These are phyloP conservation scores for Stratiomys singularior DNA, from an alignment of 2,888 invertebrate genomes.

Conservation along the genomic window DNA sequence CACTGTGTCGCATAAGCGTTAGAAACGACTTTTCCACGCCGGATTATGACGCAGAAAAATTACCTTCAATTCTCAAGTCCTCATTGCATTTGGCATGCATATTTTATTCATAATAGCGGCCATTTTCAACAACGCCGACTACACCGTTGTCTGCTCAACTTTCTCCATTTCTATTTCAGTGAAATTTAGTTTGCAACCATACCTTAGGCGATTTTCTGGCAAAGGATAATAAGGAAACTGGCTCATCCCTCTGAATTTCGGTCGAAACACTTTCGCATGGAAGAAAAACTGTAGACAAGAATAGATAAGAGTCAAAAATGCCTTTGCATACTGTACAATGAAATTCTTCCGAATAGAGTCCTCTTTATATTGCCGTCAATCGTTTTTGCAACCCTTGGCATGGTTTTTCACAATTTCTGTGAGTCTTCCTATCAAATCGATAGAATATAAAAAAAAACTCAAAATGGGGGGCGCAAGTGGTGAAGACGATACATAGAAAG, in stretches of 20 bases:
- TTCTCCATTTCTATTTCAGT: not conserved
- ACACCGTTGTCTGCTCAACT: not conserved
- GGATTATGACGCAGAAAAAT: conserved; percentile 24
- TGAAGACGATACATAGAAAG: conserved; percentile 15
- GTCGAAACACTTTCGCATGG: not conserved
- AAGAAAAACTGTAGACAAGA: conserved; percentile 34
- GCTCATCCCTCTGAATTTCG: not conserved
- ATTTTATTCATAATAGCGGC: conserved; percentile 36
- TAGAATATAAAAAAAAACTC: not conserved
- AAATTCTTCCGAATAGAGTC: not conserved
- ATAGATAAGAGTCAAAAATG: conserved; percentile 34
- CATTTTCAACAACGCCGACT: conserved; percentile 7
- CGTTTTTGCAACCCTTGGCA: conserved; percentile 24
- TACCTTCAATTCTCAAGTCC: conserved; percentile 8
- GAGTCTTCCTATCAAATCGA: not conserved
- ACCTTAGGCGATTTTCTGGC: conserved; percentile 20
- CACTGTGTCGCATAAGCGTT: not conserved
- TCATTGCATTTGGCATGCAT: conserved; percentile 41
- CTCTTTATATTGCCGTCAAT: conserved; percentile 33
- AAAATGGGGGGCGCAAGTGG: not conserved
- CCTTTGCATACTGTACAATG: conserved; percentile 32
- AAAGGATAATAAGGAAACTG: conserved; percentile 30
- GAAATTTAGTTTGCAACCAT: conserved; percentile 15
- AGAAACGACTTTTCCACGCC: not conserved
- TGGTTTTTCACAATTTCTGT: not conserved